Conservation (phyloP, 2,888 invertebrate species). For the Gastracanthus pulcherrimus region DNA sequence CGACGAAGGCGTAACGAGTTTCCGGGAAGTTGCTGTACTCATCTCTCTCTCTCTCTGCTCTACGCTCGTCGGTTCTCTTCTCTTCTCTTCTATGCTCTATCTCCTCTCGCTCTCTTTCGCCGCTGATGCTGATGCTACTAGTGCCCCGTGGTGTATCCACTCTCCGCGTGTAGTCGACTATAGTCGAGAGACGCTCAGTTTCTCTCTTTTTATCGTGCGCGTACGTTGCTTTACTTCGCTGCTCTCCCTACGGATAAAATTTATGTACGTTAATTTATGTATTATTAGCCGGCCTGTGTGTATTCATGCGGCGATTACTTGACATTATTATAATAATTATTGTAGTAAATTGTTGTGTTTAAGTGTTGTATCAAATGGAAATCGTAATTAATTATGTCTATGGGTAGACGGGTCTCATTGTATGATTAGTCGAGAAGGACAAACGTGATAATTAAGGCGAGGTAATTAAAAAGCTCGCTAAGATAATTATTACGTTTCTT, state of each 20-base stretch:
- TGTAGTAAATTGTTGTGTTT: too few relatives aligned
- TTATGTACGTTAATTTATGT: conserved; percentile 12
- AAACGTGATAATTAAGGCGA: neutral
- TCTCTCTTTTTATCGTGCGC: neutral
- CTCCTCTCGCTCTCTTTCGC: neutral
- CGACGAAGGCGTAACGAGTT: conserved; percentile 54
- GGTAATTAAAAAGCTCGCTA: neutral
- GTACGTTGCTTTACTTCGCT: too few relatives aligned
- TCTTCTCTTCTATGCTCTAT: too few relatives aligned
- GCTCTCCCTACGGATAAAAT: conserved; percentile 1
- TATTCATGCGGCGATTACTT: neutral
- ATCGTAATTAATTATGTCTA: too few relatives aligned
- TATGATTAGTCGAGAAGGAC: too few relatives aligned
- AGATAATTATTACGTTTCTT: neutral
- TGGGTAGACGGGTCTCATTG: too few relatives aligned
- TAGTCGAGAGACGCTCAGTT: too few relatives aligned
- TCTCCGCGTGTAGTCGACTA: neutral
- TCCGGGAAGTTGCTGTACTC: conserved; percentile 47
- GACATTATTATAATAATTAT: too few relatives aligned
- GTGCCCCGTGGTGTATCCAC: neutral
- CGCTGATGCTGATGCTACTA: neutral
- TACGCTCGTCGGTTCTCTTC: too few relatives aligned
- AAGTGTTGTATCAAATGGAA: too few relatives aligned
- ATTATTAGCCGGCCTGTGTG: neutral
- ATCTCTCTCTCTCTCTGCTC: neutral